phyloP scores from a whole-genome alignment of 2,113 vertebrate genomes.

The Thalassoma bifasciatum region DNA sequence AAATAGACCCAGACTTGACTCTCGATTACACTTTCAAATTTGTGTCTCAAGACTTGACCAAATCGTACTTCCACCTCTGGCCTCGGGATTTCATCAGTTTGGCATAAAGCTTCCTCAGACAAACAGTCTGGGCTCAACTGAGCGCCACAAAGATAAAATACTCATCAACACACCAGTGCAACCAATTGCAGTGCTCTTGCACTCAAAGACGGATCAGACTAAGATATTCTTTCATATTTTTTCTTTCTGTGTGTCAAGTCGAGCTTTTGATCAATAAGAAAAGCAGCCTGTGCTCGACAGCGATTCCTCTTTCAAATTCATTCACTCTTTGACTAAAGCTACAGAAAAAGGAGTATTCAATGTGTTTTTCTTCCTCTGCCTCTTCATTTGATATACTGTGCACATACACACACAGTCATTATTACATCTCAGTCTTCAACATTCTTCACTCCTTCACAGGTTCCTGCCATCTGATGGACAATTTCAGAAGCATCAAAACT shows the following conservation, averaged over 20 bases:
- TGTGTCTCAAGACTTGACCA: not conserved
- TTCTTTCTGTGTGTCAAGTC: conserved; percentile 29
- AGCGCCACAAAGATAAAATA: not conserved
- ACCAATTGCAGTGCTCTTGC: conserved; percentile 10
- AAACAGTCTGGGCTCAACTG: conserved; percentile 3
- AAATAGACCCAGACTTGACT: not conserved
- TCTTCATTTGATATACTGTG: conserved; percentile 29
- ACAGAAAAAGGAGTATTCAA: not conserved
- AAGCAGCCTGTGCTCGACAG: conserved; percentile 12
- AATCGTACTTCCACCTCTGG: not conserved
- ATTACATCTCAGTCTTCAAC: conserved; percentile 29
- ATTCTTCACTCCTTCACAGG: conserved; percentile 35
- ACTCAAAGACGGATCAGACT: conserved; percentile 20
- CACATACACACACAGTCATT: conserved; percentile 35
- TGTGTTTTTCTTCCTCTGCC: not conserved
- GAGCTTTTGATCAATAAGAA: conserved; percentile 64
- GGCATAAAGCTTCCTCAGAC: conserved; percentile 16
- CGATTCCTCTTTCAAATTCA: conserved; percentile 22
- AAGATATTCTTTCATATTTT: conserved; percentile 22
- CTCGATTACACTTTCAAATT: conserved; percentile 10
- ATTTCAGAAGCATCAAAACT: conserved; percentile 46
- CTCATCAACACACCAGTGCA: conserved; percentile 10
- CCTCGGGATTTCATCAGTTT: conserved; percentile 21
- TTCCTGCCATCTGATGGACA: conserved; percentile 31
- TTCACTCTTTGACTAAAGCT: conserved; percentile 30